A percentile compares a stretch with the other conserved stretches of the same genome.
Evolutionary conservation across 2,888 invertebrate genomes (phyloP).

Genomic region (Candidula unifasciata): DNA sequence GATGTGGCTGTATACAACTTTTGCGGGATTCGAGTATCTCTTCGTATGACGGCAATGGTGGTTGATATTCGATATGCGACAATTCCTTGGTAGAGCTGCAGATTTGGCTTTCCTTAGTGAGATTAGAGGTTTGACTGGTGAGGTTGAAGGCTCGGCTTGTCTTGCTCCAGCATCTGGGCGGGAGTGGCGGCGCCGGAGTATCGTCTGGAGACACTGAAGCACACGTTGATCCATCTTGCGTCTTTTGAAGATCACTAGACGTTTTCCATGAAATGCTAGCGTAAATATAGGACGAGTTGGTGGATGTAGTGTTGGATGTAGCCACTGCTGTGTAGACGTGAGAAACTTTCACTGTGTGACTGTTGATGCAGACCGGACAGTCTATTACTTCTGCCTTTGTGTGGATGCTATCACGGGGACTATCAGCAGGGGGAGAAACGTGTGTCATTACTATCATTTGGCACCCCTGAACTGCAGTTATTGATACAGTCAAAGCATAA

Average conservation of each 20-base stretch:
- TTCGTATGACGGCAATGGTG: slow-evolving; percentile 46
- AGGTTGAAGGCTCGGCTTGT: no score
- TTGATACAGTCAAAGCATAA: neutral
- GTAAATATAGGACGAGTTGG: slow-evolving; percentile 37
- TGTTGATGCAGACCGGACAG: neutral
- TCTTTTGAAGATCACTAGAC: neutral
- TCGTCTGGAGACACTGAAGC: neutral
- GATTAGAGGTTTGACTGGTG: no score
- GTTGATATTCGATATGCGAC: neutral
- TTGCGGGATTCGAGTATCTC: slow-evolving; percentile 39
- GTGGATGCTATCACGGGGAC: neutral
- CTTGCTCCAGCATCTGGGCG: slow-evolving; percentile 12
- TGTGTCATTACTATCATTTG: neutral
- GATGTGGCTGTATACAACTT: neutral
- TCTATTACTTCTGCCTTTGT: neutral
- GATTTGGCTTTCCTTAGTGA: no score
- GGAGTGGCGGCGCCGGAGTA: slow-evolving; percentile 1
- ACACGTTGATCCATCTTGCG: neutral
- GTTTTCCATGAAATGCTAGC: slow-evolving; percentile 45
- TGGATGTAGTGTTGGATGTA: neutral
- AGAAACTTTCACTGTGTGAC: slow-evolving; percentile 33
- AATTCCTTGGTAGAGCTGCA: neutral
- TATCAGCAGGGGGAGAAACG: neutral
- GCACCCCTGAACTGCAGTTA: neutral
- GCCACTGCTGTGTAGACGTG: slow-evolving; percentile 45